Conservation (phyloP, 2,888 invertebrate genomes). For the Pemphredon lugubris region DNA sequence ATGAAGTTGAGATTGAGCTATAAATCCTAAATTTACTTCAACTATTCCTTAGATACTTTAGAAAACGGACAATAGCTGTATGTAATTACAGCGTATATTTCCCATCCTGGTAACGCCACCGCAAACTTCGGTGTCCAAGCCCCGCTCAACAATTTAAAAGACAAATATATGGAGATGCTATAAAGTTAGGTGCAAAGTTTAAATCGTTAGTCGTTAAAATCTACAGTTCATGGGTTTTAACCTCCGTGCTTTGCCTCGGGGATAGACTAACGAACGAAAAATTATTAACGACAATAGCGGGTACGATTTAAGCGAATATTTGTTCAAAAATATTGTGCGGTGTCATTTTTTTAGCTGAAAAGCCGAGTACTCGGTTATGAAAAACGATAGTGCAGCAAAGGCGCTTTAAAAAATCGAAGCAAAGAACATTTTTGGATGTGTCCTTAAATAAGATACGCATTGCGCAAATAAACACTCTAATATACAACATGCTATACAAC, state of each 20-base stretch:
- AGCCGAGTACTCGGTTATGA: too few relatives aligned
- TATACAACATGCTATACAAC: too few relatives aligned
- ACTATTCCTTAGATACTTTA: conserved; percentile 52
- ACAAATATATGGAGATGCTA: neutral
- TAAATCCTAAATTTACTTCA: conserved; percentile 75
- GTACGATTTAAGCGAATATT: too few relatives aligned
- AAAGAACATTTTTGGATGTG: too few relatives aligned
- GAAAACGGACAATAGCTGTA: conserved; percentile 46
- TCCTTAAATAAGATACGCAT: too few relatives aligned
- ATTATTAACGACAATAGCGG: too few relatives aligned
- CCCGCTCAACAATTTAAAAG: neutral
- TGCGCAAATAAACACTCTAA: too few relatives aligned
- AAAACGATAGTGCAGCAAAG: too few relatives aligned
- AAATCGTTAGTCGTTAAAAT: conserved; percentile 13
- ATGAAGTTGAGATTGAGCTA: conserved; percentile 73
- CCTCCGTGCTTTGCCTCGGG: neutral
- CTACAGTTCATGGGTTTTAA: neutral
- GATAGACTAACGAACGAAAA: too few relatives aligned
- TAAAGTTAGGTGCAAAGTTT: conserved; percentile 18
- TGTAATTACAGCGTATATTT: conserved; percentile 63
- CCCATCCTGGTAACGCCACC: conserved; percentile 21
- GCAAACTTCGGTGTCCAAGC: conserved; percentile 21
- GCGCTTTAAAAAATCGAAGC: too few relatives aligned
- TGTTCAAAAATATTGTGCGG: too few relatives aligned
- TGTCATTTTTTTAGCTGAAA: too few relatives aligned